Conservation (phyloP, 1,140 invertebrate species). For the Saccostrea cuccullata region DNA sequence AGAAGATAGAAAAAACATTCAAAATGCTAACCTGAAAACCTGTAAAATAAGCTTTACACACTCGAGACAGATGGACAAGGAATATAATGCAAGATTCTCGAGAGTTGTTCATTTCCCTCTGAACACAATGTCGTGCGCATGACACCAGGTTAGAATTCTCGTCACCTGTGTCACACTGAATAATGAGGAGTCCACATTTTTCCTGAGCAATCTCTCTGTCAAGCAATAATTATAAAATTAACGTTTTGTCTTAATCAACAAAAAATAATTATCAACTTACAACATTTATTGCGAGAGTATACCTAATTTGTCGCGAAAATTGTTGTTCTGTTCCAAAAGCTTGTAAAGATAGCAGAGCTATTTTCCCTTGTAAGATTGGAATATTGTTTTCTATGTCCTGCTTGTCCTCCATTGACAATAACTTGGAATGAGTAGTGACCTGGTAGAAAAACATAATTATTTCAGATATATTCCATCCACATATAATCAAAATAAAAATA, state of each 20-base stretch:
- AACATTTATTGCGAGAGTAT: background rate
- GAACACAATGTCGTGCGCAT: slow-evolving; percentile 70
- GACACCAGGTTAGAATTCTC: slow-evolving; percentile 69
- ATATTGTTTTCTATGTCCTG: slow-evolving; percentile 44
- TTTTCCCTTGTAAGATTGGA: slow-evolving; percentile 25
- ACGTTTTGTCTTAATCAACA: background rate
- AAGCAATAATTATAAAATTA: background rate
- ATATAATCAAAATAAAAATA: too few species aligned
- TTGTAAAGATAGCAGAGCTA: slow-evolving; percentile 59
- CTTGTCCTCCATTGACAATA: slow-evolving; percentile 58
- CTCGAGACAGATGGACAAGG: slow-evolving; percentile 70
- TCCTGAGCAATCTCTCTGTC: background rate
- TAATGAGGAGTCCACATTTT: slow-evolving; percentile 55
- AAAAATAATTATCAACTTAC: background rate
- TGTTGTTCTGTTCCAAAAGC: slow-evolving; percentile 66
- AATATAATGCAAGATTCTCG: slow-evolving; percentile 63
- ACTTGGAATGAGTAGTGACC: slow-evolving; percentile 65
- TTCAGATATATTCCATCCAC: too few species aligned
- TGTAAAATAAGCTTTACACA: slow-evolving; percentile 68
- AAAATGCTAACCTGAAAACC: slow-evolving; percentile 69
- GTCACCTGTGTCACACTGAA: slow-evolving; percentile 74
- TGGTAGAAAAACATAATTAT: slow-evolving; percentile 25
- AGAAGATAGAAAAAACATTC: background rate
- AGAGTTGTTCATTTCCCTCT: slow-evolving; percentile 61
- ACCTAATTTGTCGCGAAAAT: slow-evolving; percentile 61